Conservation (phyloP, 2,113 vertebrate genomes). For the Myocastor coypus region DNA sequence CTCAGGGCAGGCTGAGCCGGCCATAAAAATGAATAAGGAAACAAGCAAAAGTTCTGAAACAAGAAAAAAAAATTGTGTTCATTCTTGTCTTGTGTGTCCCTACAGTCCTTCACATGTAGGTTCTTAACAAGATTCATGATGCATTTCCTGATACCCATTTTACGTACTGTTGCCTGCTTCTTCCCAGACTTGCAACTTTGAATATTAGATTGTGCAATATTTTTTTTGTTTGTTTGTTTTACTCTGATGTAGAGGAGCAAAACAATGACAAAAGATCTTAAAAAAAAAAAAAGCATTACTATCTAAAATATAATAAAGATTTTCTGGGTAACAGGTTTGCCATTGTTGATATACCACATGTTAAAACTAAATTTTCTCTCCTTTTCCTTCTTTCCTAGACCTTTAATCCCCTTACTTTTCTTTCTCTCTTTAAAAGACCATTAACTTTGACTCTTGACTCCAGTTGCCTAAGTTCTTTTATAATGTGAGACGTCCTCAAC, state of each 20-base stretch:
- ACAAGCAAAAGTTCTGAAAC: no score
- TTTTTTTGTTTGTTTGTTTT: constrained; percentile 57
- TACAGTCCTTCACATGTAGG: not conserved
- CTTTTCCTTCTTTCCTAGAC: not conserved
- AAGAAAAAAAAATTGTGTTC: constrained; percentile 34
- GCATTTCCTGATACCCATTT: constrained; percentile 27
- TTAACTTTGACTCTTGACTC: constrained; percentile 33
- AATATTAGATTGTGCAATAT: constrained; percentile 11
- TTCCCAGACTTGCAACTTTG: not conserved
- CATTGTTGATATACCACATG: constrained; percentile 28
- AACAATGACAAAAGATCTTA: not conserved
- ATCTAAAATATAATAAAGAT: constrained; percentile 50
- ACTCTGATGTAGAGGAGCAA: constrained; percentile 22
- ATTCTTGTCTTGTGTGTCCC: constrained; percentile 25
- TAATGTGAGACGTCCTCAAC: constrained; percentile 5
- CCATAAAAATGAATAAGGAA: no score
- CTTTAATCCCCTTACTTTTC: not conserved
- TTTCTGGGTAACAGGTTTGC: constrained; percentile 36
- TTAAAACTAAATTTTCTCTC: constrained; percentile 43
- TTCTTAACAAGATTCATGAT: constrained; percentile 12
- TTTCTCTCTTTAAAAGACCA: not conserved
- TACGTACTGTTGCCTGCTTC: constrained; percentile 13
- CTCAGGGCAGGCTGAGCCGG: no score
- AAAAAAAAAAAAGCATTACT: not conserved
- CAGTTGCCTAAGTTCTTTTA: not conserved